These are phyloP conservation scores for Idaea straminata DNA, from an alignment of 2,888 invertebrate species.

Conservation along the genomic window DNA sequence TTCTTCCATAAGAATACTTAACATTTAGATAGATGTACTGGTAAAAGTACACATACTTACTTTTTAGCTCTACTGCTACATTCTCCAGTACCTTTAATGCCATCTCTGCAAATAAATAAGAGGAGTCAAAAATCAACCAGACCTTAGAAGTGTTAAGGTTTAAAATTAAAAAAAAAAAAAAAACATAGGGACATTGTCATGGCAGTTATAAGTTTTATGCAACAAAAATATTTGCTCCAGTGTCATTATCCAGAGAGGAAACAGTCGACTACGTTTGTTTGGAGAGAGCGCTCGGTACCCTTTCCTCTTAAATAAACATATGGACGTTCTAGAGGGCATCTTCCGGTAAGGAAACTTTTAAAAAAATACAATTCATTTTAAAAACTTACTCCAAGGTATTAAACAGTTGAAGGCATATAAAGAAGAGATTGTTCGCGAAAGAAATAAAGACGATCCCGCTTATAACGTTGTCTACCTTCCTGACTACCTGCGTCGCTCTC, in stretches of 20 bases:
- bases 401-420: slow-evolving; percentile 86
- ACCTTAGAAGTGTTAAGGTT: not conserved
- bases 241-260: no score
- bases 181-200: not conserved
- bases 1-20: not conserved
- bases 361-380: slow-evolving; percentile 4
- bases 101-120: slow-evolving; percentile 41
- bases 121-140: not conserved
- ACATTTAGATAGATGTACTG: not conserved
- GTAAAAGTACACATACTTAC: slow-evolving; percentile 20
- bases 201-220: no score
- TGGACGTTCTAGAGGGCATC: no score
- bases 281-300: no score
- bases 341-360: no score
- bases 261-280: no score
- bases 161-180: not conserved
- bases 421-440: slow-evolving; percentile 86
- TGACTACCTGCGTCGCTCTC: slow-evolving; percentile 79
- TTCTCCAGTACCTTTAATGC: slow-evolving; percentile 45
- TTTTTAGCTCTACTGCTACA: slow-evolving; percentile 38
- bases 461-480: slow-evolving; percentile 82
- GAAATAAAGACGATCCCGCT: slow-evolving; percentile 83
- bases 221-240: no score
- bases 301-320: no score
- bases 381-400: slow-evolving; percentile 83